Base-by-base conservation (phyloP, 2,888 invertebrate species). In the Aromia moschata region DNA sequence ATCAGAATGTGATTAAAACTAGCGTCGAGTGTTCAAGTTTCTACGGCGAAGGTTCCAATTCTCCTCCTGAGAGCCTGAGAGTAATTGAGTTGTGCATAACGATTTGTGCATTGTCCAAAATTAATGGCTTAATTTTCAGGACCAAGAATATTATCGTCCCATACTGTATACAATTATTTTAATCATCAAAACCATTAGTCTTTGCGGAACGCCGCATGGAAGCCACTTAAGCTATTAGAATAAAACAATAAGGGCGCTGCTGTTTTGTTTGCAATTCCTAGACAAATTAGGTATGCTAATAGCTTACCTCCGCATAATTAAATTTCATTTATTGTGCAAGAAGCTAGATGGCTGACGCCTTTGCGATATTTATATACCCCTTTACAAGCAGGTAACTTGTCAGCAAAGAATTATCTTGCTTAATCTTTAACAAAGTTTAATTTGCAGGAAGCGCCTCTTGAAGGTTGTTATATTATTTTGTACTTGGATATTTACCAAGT, bases 91-190 rank as follows among this genome's bases (percentile, higher is more conserved):
- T n/a, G 40, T 46, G 41, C 46, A 46, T 33, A 56, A n/a, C n/a
- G n/a, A n/a, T n/a, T n/a, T n/a, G n/a, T n/a, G n/a, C n/a, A n/a
- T n/a, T n/a, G n/a, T n/a, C n/a, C 56, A 41, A 47, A 56, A 56
- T 56, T 49, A 56, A 56, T 41, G 47, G 49, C 43, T 47, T 43
- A 56, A 56, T 41, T 33, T 36, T 15, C 54, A 38, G 38, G 44
- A 55, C 38, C 38, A 44, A 37, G 54, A 44, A 36, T 49, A 56
- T 49, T 56, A 49, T 56, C 56, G 20, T 56, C 49, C 43, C 36
- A 40, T 33, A 18, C 4, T 36, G 43, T 18, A 57, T 51, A 57
- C 44, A 43, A 57, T 51, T 57, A 41, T 44, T 51, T 38, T 57
- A 51, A 51, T 57, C 57, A 51, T 51, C 11, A 40, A 40, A 40